A percentile compares a stretch with the other conserved stretches of the same genome.
Conservation (phyloP, 2,888 invertebrate genomes). For the Plebejus argus region DNA sequence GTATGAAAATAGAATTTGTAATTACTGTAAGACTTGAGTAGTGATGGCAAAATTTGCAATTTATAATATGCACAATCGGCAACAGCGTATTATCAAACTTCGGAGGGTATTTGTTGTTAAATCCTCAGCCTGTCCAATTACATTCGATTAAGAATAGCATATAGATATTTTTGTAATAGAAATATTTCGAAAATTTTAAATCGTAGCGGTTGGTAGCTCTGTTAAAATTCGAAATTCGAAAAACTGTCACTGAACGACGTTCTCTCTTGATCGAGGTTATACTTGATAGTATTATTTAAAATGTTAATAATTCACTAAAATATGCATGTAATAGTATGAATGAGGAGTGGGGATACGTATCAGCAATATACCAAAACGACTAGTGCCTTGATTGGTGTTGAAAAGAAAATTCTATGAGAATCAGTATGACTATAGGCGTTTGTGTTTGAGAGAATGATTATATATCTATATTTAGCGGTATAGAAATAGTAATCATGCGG, state of each 20-base stretch:
- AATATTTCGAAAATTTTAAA: slow-evolving; percentile 71
- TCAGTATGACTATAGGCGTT: slow-evolving; percentile 59
- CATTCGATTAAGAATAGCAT: slow-evolving; percentile 74
- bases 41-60: slow-evolving; percentile 54
- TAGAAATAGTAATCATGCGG: slow-evolving; percentile 80
- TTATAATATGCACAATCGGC: slow-evolving; percentile 55
- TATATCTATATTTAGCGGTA: slow-evolving; percentile 79
- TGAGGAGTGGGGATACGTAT: slow-evolving; percentile 78
- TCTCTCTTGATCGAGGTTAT: slow-evolving; percentile 50
- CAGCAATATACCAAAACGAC: slow-evolving; percentile 80
- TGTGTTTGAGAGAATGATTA: slow-evolving; percentile 67
- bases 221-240: slow-evolving; percentile 46
- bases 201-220: slow-evolving; percentile 53
- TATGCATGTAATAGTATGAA: slow-evolving; percentile 67
- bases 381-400: slow-evolving; percentile 76
- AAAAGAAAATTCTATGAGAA: slow-evolving; percentile 63
- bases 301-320: slow-evolving; percentile 69
- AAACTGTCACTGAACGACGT: slow-evolving; percentile 46
- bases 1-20: slow-evolving; percentile 35
- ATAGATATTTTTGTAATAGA: slow-evolving; percentile 80
- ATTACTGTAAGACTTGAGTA: slow-evolving; percentile 50
- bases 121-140: slow-evolving; percentile 78
- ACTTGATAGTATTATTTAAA: slow-evolving; percentile 36
- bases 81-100: slow-evolving; percentile 58
- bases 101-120: slow-evolving; percentile 76